phyloP scores from a whole-genome alignment of 2,113 vertebrate species.

The Cheilinus undulatus region DNA sequence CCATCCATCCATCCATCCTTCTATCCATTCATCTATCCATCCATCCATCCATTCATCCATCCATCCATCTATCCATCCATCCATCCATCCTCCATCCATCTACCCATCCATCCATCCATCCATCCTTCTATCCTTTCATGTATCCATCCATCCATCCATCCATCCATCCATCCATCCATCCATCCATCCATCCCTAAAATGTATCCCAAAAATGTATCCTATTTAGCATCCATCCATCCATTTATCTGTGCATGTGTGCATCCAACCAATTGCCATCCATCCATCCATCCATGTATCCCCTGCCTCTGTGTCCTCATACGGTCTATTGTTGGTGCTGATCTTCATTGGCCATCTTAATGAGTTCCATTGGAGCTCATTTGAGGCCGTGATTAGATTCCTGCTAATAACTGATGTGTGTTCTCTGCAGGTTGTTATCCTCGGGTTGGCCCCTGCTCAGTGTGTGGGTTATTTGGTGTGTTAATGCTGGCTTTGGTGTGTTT shows the following conservation, averaged over 20 bases:
- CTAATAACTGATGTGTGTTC: conserved; percentile 81
- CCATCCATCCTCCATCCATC: too few species aligned
- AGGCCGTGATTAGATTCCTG: conserved; percentile 74
- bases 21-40: too few species aligned
- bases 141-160: too few species aligned
- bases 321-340: conserved; percentile 64
- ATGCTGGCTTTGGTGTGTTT: conserved; percentile 13
- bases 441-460: conserved; percentile 37
- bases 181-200: not conserved
- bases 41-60: not conserved
- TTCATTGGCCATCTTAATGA: conserved; percentile 80
- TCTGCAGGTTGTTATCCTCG: conserved; percentile 72
- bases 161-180: not conserved
- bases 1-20: not conserved
- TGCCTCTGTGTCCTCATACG: conserved; percentile 6
- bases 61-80: not conserved
- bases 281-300: not conserved
- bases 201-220: too few species aligned
- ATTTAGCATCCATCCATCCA: not conserved
- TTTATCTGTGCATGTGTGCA: not conserved
- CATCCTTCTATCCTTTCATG: too few species aligned
- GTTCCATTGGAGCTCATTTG: conserved; percentile 81
- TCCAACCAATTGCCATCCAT: not conserved
- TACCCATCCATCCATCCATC: too few species aligned
- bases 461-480: not conserved